Percentiles rank a stretch among this genome's conserved stretches.
Conservation (phyloP, 1,140 invertebrate species). For the Semibalanus balanoides region DNA sequence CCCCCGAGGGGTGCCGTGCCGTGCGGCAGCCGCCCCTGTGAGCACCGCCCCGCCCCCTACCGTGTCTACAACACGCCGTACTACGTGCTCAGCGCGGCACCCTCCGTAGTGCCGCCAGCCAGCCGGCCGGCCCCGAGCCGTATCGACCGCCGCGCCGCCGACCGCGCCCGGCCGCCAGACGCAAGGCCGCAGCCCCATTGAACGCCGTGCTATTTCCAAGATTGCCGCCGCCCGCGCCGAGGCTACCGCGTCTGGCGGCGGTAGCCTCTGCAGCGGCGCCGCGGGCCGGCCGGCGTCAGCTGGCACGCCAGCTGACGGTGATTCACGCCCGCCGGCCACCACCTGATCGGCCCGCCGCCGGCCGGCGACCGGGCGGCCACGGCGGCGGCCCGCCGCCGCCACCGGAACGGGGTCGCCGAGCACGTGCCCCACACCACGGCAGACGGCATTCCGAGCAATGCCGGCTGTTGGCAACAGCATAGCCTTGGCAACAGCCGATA, state of each 20-base stretch:
- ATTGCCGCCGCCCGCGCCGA: neutral
- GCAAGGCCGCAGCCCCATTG: neutral
- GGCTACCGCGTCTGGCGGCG: neutral
- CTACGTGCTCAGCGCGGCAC: neutral
- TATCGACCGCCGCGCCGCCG: neutral
- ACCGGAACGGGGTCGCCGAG: no score
- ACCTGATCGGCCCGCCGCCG: constrained; percentile 3
- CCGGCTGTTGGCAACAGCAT: no score
- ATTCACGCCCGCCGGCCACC: neutral
- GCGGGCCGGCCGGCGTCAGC: neutral
- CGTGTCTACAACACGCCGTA: neutral
- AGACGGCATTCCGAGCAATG: no score
- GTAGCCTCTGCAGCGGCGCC: no score
- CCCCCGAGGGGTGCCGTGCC: no score
- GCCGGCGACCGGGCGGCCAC: no score
- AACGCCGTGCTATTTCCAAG: neutral
- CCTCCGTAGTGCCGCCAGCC: neutral
- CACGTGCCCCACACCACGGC: no score
- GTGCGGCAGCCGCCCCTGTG: neutral
- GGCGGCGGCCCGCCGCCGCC: no score
- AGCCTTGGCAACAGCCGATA: no score
- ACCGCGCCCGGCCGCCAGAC: neutral
- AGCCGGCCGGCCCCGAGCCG: no score
- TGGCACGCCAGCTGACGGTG: neutral
- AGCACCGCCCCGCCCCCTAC: constrained; percentile 3